phyloP scores from a whole-genome alignment of 2,888 invertebrate genomes.

The Girardia tigrina region DNA sequence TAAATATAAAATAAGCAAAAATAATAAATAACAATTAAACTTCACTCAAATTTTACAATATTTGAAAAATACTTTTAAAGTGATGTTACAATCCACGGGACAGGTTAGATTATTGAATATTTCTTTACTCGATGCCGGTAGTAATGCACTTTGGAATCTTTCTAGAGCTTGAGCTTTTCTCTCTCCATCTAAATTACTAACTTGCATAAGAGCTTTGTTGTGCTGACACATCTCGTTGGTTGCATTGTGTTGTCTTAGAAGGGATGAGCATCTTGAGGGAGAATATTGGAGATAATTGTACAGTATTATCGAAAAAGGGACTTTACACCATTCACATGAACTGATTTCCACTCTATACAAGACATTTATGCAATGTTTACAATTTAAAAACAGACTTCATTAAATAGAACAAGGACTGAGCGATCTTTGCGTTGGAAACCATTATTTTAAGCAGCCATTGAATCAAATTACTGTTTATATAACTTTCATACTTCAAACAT shows the following conservation, averaged over 20 bases:
- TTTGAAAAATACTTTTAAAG: no score
- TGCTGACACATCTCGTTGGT: background rate
- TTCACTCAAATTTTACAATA: no score
- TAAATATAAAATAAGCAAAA: no score
- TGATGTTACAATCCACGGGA: background rate
- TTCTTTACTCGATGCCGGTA: background rate
- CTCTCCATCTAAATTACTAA: background rate
- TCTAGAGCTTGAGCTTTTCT: background rate
- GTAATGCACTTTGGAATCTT: background rate
- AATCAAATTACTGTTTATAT: background rate
- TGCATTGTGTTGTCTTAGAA: background rate
- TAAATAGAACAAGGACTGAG: background rate
- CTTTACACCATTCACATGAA: background rate
- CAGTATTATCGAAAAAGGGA: background rate
- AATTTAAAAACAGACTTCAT: background rate
- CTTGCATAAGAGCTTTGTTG: slow-evolving; percentile 1
- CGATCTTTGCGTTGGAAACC: background rate
- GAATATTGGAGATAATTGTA: slow-evolving; percentile 2
- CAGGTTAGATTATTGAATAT: background rate
- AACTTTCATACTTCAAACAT: slow-evolving; percentile 5
- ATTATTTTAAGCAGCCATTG: background rate
- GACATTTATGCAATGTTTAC: background rate
- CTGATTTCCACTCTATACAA: background rate
- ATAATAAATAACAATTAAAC: no score
- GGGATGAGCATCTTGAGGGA: background rate